Percentiles rank a stretch among this genome's conserved stretches.
phyloP scores from a whole-genome alignment of 2,888 invertebrate genomes.

The Acleris laterana region DNA sequence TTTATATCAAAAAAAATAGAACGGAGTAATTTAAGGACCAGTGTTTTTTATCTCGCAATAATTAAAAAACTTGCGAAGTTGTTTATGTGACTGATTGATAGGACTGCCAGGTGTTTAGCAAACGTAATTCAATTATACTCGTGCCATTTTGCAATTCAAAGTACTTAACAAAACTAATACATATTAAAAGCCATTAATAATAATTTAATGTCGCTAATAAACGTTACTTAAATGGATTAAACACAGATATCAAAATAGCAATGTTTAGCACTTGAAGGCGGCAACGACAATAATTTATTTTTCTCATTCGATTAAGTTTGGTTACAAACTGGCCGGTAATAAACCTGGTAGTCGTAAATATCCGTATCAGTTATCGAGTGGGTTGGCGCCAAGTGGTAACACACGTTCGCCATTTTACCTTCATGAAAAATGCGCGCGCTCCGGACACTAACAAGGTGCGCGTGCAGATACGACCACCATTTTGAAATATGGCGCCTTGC shows the following conservation, averaged over 20 bases:
- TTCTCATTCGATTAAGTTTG: slow-evolving; percentile 50
- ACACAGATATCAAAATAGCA: slow-evolving; percentile 13
- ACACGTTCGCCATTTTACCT: slow-evolving; percentile 54
- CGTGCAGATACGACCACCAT: slow-evolving; percentile 45
- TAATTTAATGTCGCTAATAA: slow-evolving; percentile 28
- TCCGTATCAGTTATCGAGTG: slow-evolving; percentile 57
- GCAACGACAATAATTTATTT: slow-evolving; percentile 52
- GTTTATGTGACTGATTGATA: background rate
- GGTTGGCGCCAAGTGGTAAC: slow-evolving; percentile 60
- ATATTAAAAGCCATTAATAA: slow-evolving; percentile 6
- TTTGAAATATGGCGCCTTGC: slow-evolving; percentile 58
- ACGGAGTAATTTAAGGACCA: background rate
- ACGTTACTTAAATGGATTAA: slow-evolving; percentile 16
- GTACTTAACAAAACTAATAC: slow-evolving; percentile 14
- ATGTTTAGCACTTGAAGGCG: slow-evolving; percentile 24
- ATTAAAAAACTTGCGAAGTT: background rate
- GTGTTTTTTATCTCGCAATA: background rate
- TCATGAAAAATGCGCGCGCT: slow-evolving; percentile 58
- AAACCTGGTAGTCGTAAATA: slow-evolving; percentile 61
- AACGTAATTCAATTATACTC: slow-evolving; percentile 11
- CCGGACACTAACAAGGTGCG: slow-evolving; percentile 55
- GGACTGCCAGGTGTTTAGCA: background rate
- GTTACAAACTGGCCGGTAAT: slow-evolving; percentile 45
- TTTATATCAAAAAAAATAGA: too few species aligned
- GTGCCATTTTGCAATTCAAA: slow-evolving; percentile 16